Percentiles rank a stretch among this genome's conserved stretches.
phyloP scores from a whole-genome alignment of 2,888 invertebrate species.

The Liodrosophila aerea region DNA sequence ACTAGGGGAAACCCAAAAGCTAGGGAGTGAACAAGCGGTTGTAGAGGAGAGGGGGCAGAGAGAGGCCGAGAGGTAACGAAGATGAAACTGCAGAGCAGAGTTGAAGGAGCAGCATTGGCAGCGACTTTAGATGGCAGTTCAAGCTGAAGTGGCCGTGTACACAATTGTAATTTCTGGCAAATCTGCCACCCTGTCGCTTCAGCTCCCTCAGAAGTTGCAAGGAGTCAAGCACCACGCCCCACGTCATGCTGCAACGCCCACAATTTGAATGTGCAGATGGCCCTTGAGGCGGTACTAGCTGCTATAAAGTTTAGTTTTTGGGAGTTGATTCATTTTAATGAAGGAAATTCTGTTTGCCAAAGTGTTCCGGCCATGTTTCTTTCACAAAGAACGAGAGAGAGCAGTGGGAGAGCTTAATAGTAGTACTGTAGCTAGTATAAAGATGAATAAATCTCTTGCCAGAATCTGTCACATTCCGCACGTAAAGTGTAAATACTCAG shows the following conservation, averaged over 20 bases:
- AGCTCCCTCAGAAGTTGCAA: neutral
- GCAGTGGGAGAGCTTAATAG: neutral
- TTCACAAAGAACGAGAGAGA: no score
- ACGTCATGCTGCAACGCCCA: neutral
- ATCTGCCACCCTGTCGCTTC: slow-evolving; percentile 50
- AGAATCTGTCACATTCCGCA: no score
- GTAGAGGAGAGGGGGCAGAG: neutral
- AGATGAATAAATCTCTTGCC: no score
- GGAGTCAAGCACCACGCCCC: neutral
- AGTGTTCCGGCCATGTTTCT: slow-evolving; percentile 46
- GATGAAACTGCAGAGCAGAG: slow-evolving; percentile 26
- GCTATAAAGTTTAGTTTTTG: slow-evolving; percentile 55
- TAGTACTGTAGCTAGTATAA: no score
- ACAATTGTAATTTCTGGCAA: slow-evolving; percentile 67
- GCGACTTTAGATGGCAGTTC: slow-evolving; percentile 54
- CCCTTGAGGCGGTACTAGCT: slow-evolving; percentile 46
- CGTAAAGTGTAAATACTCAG: no score
- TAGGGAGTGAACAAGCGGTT: neutral
- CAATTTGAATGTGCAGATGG: slow-evolving; percentile 20
- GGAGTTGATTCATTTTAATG: slow-evolving; percentile 65
- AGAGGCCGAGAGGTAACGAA: neutral
- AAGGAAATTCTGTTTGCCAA: slow-evolving; percentile 58
- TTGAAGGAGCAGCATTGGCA: slow-evolving; percentile 28
- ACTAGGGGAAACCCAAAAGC: slow-evolving; percentile 9
- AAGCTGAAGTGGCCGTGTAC: slow-evolving; percentile 69